phyloP scores from a whole-genome alignment of 2,797 vertebrate species.

The Melanotaenia pygmaea region DNA sequence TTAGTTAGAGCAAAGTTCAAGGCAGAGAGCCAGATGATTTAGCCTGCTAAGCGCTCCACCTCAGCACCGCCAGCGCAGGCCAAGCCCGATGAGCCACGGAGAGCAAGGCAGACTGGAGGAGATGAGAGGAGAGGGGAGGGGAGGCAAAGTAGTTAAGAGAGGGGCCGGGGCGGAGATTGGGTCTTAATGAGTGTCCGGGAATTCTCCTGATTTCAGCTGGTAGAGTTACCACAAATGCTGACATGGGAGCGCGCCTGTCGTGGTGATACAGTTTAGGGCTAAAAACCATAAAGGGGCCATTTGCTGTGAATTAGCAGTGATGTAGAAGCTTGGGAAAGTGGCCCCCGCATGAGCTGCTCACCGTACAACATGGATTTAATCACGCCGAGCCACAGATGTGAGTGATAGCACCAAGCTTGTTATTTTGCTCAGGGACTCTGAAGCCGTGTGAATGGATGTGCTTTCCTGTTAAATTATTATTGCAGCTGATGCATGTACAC shows the following conservation, averaged over 20 bases:
- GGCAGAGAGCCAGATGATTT: constrained; percentile 78
- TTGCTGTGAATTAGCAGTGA: constrained; percentile 66
- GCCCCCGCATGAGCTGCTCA: constrained; percentile 38
- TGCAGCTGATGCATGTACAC: constrained; percentile 78
- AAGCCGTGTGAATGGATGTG: constrained; percentile 70
- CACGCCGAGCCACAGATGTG: constrained; percentile 74
- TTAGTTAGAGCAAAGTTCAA: constrained; percentile 81
- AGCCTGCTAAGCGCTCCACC: constrained; percentile 74
- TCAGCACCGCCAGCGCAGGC: constrained; percentile 66
- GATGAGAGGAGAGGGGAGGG: constrained; percentile 38
- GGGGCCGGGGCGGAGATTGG: constrained; percentile 14
- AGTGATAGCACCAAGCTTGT: constrained; percentile 72
- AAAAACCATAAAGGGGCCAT: constrained; percentile 65
- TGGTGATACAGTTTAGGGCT: constrained; percentile 45
- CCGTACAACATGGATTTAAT: constrained; percentile 72
- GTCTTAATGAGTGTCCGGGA: constrained; percentile 50
- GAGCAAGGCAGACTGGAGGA: constrained; percentile 37
- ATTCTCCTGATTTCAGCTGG: constrained; percentile 31
- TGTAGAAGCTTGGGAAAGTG: constrained; percentile 56
- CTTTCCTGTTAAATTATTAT: constrained; percentile 81
- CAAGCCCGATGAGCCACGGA: constrained; percentile 52
- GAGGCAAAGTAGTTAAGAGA: constrained; percentile 27
- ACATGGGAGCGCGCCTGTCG: constrained; percentile 54
- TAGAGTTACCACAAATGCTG: constrained; percentile 58
- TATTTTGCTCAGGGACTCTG: constrained; percentile 75